These are phyloP conservation scores for Dicycla oo DNA, from an alignment of 2,888 invertebrate genomes.

Conservation along the genomic window DNA sequence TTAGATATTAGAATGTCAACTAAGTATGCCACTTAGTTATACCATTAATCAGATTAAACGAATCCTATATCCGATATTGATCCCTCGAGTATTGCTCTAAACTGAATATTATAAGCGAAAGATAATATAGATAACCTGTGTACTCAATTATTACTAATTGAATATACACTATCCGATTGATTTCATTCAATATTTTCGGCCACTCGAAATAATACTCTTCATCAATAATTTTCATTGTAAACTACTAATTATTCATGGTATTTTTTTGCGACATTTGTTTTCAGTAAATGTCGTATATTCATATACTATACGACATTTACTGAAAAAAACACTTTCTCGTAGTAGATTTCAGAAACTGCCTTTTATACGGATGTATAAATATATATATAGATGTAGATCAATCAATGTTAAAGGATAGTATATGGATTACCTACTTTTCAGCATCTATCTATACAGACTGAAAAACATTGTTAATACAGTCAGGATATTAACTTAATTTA, in stretches of 20 bases:
- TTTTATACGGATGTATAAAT: too few species aligned
- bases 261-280: not conserved
- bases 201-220: not conserved
- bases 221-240: not conserved
- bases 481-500: not conserved
- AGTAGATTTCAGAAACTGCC: not conserved
- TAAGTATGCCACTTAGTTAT: not conserved
- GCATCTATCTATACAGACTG: not conserved
- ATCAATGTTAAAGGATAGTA: not conserved
- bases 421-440: slow-evolving; percentile 6
- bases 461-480: not conserved
- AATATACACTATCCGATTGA: slow-evolving; percentile 2
- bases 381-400: too few species aligned
- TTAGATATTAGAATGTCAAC: not conserved
- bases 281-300: too few species aligned
- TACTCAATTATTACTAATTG: not conserved
- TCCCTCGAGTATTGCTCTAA: not conserved
- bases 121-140: slow-evolving; percentile 24
- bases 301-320: too few species aligned
- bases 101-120: not conserved
- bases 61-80: not conserved
- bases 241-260: slow-evolving; percentile 1
- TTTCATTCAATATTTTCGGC: slow-evolving; percentile 22
- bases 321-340: not conserved
- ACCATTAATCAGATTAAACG: not conserved